Evolutionary conservation across 2,888 invertebrate genomes (phyloP), one percentile per base, ranked within the genome.

Genomic region (Acronicta psi): DNA sequence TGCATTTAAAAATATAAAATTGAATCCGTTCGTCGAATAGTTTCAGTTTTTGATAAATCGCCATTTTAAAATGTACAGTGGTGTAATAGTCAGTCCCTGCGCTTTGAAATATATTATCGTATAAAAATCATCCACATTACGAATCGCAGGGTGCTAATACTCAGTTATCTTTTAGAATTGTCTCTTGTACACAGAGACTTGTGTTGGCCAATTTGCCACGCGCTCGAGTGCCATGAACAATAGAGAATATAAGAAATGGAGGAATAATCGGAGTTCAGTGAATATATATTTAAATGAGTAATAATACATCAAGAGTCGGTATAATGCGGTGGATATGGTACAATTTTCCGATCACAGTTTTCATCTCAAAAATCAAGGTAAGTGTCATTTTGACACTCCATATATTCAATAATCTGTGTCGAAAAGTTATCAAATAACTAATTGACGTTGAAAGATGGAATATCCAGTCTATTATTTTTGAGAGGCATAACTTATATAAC

Each of bases 121-220:
- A 38, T 18, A 40, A 43, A 34, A 9, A 41, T 41, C 23, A 41
- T 42, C n/a, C 40, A 41, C 20, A 41, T 25, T 11, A 13, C 17
- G 16, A 34, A 17, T 50, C 14, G 49, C 56, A 37, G 55, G 55
- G 50, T 43, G 29, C 41, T 46, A 69, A 70, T 69, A 70, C 70
- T 69, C 70, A 66, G 51, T 34, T 55, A 36, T 53, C n/a, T 6
- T 29, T 53, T 45, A 46, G 8, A 36, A 25, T n/a, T 50, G 16
- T 25, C 13, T 17, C 14, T 6, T 46, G n/a, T 42, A 51, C 18
- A 42, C 9, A 51, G 29, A 58, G 53, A 38, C 17, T 43, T 42
- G 25, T 7, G n/a, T 34, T 45, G 41, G 50, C 11, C 40, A 3
- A 17, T 13, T 20, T n/a, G 9, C 11, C 11, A 6, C 6, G 10